A percentile compares a stretch with the other conserved stretches of the same genome.
These are phyloP conservation scores for Asbolus verrucosus DNA, from an alignment of 1,140 invertebrate genomes.

Conservation along the genomic window DNA sequence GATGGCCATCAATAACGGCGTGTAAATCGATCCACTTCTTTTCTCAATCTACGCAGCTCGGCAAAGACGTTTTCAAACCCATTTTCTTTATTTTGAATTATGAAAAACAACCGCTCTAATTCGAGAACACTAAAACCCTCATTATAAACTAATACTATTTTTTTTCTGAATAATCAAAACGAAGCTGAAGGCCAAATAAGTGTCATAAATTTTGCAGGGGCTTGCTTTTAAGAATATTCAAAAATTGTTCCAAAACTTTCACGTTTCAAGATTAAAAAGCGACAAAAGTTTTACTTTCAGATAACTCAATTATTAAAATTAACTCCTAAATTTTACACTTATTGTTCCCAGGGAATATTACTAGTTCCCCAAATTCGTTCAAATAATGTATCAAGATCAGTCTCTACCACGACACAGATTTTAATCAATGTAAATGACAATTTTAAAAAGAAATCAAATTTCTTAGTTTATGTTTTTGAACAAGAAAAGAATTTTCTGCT, in stretches of 20 bases:
- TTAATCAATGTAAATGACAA: too few relatives aligned
- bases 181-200: neutral
- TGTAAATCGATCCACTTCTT: conserved; percentile 36
- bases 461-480: too few relatives aligned
- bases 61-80: conserved; percentile 26
- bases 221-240: neutral
- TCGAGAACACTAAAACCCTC: neutral
- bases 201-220: too few relatives aligned
- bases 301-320: too few relatives aligned
- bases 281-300: too few relatives aligned
- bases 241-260: neutral
- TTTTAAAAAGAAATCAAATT: too few relatives aligned
- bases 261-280: too few relatives aligned
- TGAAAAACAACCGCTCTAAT: conserved; percentile 1
- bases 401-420: too few relatives aligned
- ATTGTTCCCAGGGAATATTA: neutral
- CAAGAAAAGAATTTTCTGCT: too few relatives aligned
- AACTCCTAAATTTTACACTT: too few relatives aligned
- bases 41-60: conserved; percentile 25
- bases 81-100: conserved; percentile 19
- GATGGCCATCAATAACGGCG: conserved; percentile 38
- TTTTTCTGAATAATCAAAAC: neutral
- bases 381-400: too few relatives aligned
- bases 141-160: neutral
- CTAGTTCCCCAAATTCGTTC: too few relatives aligned